Conservation (phyloP, 2,888 invertebrate genomes). For the Spilosoma lubricipeda region DNA sequence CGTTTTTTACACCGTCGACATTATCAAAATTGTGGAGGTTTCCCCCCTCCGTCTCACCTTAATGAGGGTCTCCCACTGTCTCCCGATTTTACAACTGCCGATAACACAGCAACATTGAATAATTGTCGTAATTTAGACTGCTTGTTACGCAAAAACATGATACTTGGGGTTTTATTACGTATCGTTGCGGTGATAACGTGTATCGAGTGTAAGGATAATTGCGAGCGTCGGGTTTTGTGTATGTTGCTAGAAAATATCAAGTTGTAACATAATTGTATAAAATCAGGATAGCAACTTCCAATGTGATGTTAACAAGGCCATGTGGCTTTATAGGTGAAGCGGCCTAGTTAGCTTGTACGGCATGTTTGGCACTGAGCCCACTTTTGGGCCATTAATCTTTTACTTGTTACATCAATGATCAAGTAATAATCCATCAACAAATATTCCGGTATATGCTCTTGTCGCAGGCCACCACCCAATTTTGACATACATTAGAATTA, state of each 20-base stretch:
- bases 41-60: slow-evolving; percentile 64
- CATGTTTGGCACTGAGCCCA: background rate
- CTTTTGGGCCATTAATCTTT: background rate
- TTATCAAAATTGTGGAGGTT: slow-evolving; percentile 52
- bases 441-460: background rate
- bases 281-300: background rate
- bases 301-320: background rate
- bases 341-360: background rate
- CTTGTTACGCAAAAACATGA: slow-evolving; percentile 82
- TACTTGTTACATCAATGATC: background rate
- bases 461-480: background rate
- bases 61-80: slow-evolving; percentile 72
- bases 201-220: slow-evolving; percentile 56
- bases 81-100: slow-evolving; percentile 81
- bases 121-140: slow-evolving; percentile 83
- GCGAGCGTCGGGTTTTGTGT: slow-evolving; percentile 30
- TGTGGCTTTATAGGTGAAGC: background rate
- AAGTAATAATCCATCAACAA: background rate
- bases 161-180: slow-evolving; percentile 74
- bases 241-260: slow-evolving; percentile 7
- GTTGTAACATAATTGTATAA: background rate
- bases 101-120: slow-evolving; percentile 83
- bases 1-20: slow-evolving; percentile 50
- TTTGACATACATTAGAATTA: background rate
- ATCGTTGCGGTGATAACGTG: slow-evolving; percentile 65